Base-by-base conservation (phyloP, 2,888 invertebrate genomes). In the Tethea ocularis region DNA sequence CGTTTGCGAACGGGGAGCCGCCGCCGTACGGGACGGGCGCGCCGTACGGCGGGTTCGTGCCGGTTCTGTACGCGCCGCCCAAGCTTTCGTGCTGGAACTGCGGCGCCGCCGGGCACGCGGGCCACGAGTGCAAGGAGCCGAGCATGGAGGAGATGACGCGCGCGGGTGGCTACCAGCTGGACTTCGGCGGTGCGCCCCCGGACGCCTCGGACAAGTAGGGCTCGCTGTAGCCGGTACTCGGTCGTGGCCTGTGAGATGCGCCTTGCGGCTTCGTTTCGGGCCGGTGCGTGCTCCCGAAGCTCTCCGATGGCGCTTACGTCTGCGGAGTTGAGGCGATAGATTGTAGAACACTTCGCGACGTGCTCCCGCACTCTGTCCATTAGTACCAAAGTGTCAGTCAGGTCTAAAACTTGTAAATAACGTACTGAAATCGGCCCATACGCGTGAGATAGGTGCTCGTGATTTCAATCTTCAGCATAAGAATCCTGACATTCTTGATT, bases 71-170 rank as follows among this genome's bases (percentile, higher is more conserved):
- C 77, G 94, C 94, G 69, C 94, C 94, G 57, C 94, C 94, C 52
- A 95, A 96, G 84, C 90, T 95, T 58, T 96, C 97, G 52, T 99
- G 98, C 89, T 98, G 97, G 93, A 99, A 98, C 87, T 99, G 99
- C 91, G 98, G 98, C 63, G 96, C 96, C 58, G 94, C 95, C 59
- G 96, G 95, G 57, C 98, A 99, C 87, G 94, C 95, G 57, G 98
- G 98, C 24, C 94, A 95, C 74, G 98, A 98, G 73, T 99, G 98
- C 86, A 96, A 96, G 80, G 97, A 97, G 84, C 96, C 96, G 67
- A 97, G 97, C 60, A 97, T 98, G 95, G 98, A 99, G 86, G 97
- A 98, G 88, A 96, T 98, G 90, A 97, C 97, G 51, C 94, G 96
- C 73, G 95, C 95, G 67, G 95, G 95, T 68, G 94, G 95, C 64